These are phyloP conservation scores for Microctonus hyperodae DNA, from an alignment of 2,888 invertebrate species.

Conservation along the genomic window DNA sequence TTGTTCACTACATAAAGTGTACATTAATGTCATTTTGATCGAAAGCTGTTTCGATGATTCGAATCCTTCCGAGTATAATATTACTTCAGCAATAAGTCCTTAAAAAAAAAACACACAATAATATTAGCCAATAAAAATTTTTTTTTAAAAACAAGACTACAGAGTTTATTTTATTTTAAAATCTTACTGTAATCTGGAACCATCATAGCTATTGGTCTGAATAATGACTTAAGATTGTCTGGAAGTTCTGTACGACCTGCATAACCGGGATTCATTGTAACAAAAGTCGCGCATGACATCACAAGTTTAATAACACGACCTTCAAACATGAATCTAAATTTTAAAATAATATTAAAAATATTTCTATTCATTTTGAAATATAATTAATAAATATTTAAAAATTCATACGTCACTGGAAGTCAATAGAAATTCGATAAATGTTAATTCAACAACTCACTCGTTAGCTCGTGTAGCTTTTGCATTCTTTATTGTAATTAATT, in stretches of 20 bases:
- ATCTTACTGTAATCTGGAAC: conserved; percentile 84
- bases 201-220: conserved; percentile 91
- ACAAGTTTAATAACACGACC: conserved; percentile 86
- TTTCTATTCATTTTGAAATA: background rate
- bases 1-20: conserved; percentile 89
- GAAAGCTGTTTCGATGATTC: conserved; percentile 87
- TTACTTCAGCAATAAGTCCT: conserved; percentile 89
- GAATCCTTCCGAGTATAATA: conserved; percentile 92
- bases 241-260: conserved; percentile 89
- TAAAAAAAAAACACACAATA: too few relatives aligned
- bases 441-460: conserved; percentile 57
- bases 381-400: background rate
- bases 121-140: too few relatives aligned
- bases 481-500: conserved; percentile 85
- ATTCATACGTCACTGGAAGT: too few relatives aligned
- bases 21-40: conserved; percentile 92
- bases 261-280: conserved; percentile 94
- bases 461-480: conserved; percentile 76
- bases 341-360: background rate
- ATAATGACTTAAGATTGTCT: conserved; percentile 86
- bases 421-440: background rate
- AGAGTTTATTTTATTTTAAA: conserved; percentile 22
- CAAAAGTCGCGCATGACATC: conserved; percentile 82
- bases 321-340: conserved; percentile 82
- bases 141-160: background rate